Conservation (phyloP, 2,113 vertebrate species). For the Ochotona princeps region DNA sequence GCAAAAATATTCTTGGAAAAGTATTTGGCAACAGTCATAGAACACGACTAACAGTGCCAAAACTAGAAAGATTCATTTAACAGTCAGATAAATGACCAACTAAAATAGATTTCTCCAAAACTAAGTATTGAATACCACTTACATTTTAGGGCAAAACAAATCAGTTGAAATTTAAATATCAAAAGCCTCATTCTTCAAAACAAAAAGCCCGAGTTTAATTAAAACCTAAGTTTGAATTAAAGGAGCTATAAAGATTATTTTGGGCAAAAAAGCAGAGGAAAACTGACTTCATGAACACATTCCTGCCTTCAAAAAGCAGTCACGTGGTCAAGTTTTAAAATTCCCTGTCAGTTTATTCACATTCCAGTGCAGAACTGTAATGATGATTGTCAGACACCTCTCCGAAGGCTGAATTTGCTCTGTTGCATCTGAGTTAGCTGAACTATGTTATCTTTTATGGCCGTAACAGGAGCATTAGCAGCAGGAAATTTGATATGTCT, state of each 20-base stretch:
- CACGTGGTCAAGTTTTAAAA: neutral
- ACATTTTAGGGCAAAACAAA: constrained; percentile 27
- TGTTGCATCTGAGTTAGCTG: constrained; percentile 7
- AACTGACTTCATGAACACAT: neutral
- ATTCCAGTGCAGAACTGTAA: constrained; percentile 14
- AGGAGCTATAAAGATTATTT: neutral
- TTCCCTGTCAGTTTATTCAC: neutral
- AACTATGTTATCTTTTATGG: neutral
- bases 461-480: neutral
- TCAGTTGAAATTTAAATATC: constrained; percentile 7
- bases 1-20: constrained; percentile 64
- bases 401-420: neutral
- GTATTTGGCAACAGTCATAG: constrained; percentile 4
- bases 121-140: constrained; percentile 5
- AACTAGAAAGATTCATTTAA: constrained; percentile 30
- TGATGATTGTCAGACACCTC: neutral
- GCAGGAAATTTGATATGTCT: neutral
- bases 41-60: constrained; percentile 36
- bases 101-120: constrained; percentile 55
- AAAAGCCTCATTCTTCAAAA: neutral
- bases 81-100: constrained; percentile 15
- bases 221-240: neutral
- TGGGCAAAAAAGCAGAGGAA: neutral
- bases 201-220: neutral
- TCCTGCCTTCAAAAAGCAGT: neutral